Evolutionary conservation across 2,797 vertebrate species (phyloP), one percentile per base, ranked within the genome.

Genomic region (Myotis daubentonii): DNA sequence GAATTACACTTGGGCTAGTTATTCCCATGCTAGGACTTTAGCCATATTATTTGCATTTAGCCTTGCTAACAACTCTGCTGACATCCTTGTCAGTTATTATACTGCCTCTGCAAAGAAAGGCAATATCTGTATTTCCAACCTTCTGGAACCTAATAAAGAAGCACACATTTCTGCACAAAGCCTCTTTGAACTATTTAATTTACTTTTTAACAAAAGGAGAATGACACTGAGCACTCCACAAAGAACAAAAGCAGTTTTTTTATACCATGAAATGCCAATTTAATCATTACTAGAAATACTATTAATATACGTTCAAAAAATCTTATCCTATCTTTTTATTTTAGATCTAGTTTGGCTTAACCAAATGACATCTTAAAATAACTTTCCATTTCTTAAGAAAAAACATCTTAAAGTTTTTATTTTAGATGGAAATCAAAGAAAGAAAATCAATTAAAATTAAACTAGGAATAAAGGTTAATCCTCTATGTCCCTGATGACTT

Each of bases 101-200:
- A 95, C 17, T 97, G 95, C 65, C 71, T 71, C 80, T 97, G 88
- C 89, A 97, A 97, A 98, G 94, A 98, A 98, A 97, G 93, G 92
- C 91, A 2, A 28, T 96, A 97, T 98, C 97, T 98, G 97, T 98
- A 97, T 98, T 97, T 94, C 71, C 92, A 97, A 94, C 90, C 87
- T 97, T 97, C 91, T 95, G 90, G 72, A 91, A 89, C 85, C 80
- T 96, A 98, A 98, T 96, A 98, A 98, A 98, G 93, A 89, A 97
- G 89, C 94, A 97, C 97, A 97, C 84, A 97, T 83, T 97, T 95
- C 97, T 95, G 47, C 78, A 97, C 95, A 98, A 98, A 98, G 97
- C 87, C 93, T 94, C 96, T 98, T 98, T 98, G 97, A 98, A 96
- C 74, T 96, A 93, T 91, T 98, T 97, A 98, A 98, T 97, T 98